Evolutionary conservation across 2,113 vertebrate genomes (phyloP), one percentile per base, ranked within the genome.

Genomic region (Oxyura jamaicensis): DNA sequence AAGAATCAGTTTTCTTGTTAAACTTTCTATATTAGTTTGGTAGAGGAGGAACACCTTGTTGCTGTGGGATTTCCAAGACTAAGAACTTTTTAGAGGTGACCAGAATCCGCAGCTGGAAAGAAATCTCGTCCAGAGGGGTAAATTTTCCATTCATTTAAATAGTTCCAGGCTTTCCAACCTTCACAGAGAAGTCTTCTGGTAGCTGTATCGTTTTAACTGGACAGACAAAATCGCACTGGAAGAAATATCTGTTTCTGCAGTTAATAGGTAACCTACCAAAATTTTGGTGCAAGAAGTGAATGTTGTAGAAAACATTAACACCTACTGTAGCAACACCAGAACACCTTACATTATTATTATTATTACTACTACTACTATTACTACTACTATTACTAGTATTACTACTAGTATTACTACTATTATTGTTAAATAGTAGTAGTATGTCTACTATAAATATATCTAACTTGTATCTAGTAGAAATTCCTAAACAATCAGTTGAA

Each of bases 41-140:
- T 44, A 23, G 2, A 60, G 8, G 15, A 78, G 11, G 12, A 48
- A 4, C 2, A 78, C 21, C 18, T 16, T 58, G 23, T 62, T 18
- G 4, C 12, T 73, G 8, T 36, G 42, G 20, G 23, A 2, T 4
- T 33, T 39, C 0, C 0, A 53, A 62, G 36, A 33, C 11, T 21
- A 7, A 55, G 6, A 41, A 4, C 1, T 0, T 29, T 83, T 88
- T 17, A 66, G 35, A 8, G 7, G 11, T 19, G 4, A 78, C 19
- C 22, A 36, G 55, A 92, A 67, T 10, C 8, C 53, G 13, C 10
- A 13, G 67, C 84, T 65, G 15, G 11, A 50, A 15, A 8, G 6
- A 77, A 48, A 41, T 44, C 8, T 52, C 81, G 5, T 52, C 68
- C 8, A 12, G 26, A 39, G 21, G 3, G 12, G 4, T 28, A 71